These are phyloP conservation scores for Torymus tubicola DNA, from an alignment of 2,888 invertebrate species.

Conservation along the genomic window DNA sequence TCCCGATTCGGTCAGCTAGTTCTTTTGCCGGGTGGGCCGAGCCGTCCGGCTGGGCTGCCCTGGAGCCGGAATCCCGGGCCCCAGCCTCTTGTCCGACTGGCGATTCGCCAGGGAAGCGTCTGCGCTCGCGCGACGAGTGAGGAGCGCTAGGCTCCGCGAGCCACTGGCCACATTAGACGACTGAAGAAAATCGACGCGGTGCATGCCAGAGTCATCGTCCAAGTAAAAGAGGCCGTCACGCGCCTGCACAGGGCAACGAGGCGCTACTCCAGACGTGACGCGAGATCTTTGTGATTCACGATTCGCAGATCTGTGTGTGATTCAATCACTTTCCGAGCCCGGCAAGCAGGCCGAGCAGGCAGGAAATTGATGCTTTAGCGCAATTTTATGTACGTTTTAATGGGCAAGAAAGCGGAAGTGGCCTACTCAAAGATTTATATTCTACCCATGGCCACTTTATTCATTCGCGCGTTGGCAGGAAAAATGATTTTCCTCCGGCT, in stretches of 20 bases:
- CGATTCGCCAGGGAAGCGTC: slow-evolving; percentile 22
- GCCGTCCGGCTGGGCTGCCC: background rate
- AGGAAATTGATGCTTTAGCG: slow-evolving; percentile 38
- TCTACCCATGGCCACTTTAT: no score
- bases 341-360: slow-evolving; percentile 44
- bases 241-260: slow-evolving; percentile 54
- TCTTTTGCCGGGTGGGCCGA: no score
- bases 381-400: background rate
- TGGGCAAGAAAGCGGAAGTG: background rate
- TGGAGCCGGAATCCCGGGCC: no score
- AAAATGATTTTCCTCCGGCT: no score
- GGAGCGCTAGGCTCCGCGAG: no score
- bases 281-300: slow-evolving; percentile 45
- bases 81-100: background rate
- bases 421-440: no score
- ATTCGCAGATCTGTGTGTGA: slow-evolving; percentile 48
- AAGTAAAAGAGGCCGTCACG: slow-evolving; percentile 55
- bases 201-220: slow-evolving; percentile 7
- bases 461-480: no score
- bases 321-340: slow-evolving; percentile 39
- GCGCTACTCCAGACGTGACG: background rate
- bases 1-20: no score
- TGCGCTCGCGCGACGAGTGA: no score
- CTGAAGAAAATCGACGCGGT: slow-evolving; percentile 7
- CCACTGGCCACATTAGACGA: no score